Base-by-base conservation (phyloP, 2,797 vertebrate species). In the Scolopax rusticola region DNA sequence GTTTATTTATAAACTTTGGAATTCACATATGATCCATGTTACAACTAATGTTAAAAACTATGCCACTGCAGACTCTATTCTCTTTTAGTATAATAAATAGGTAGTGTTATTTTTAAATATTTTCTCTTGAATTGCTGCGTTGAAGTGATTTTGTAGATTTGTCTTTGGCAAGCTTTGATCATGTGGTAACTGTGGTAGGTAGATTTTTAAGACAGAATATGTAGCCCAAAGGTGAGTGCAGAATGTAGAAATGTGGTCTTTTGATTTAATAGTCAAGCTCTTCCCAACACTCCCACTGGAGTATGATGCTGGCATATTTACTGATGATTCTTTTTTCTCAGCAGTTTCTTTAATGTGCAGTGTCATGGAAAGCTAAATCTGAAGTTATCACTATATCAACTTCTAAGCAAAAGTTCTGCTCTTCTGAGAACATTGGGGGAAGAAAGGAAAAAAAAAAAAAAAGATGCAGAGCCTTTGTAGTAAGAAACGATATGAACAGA, bases 311-410 rank as follows among this genome's bases (percentile, higher is more conserved):
- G 76, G 10, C 27, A 3, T 17, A 9, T 71, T 81, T 36, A 63
- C 47, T 38, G 21, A 45, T 54, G 6, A 18, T 36, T 25, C 15
- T 65, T 92, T 92, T 86, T 87, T 87, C 33, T 82, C n/a, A 89
- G 21, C 27, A 65, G 17, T 82, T 95, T 65, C n/a, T 84, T 90
- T 87, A 28, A 45, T 48, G 41, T 81, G 54, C n/a, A 15, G 3
- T 89, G 41, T 60, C 23, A 32, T 41, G 28, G 43, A 73, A 64
- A 82, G 63, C 32, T 79, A 73, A 81, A 84, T 79, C 51, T 90
- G 45, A 48, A 76, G 19, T 89, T 84, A 63, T 10, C 70, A 64
- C 25, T 56, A 5, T 61, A 73, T 54, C 51, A 48, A 45, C n/a
- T 73, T 69, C 20, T 70, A 73, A 53, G 40, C 15, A 47, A 43